phyloP scores from a whole-genome alignment of 2,888 invertebrate genomes.

The Stratiomys singularior region DNA sequence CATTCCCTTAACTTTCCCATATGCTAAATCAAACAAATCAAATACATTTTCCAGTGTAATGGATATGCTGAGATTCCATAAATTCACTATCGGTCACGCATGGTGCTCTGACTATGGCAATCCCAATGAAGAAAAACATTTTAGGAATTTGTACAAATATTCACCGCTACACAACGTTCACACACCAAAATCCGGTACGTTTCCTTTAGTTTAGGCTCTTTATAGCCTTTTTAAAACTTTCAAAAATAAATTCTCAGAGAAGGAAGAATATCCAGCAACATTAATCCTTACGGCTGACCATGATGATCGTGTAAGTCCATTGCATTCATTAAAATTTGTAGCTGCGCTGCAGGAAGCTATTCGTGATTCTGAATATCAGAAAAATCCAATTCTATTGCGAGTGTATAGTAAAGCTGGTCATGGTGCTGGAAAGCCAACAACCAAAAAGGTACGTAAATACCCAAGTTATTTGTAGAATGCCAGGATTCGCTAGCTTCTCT shows the following conservation, averaged over 20 bases:
- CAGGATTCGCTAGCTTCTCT: too few relatives aligned
- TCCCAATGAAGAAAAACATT: constrained; percentile 87
- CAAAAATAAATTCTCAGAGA: constrained; percentile 55
- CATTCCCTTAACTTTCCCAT: too few relatives aligned
- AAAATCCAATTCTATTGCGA: constrained; percentile 86
- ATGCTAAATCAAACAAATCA: too few relatives aligned
- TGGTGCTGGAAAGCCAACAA: constrained; percentile 95
- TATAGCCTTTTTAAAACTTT: too few relatives aligned
- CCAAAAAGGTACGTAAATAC: constrained; percentile 77
- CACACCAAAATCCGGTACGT: constrained; percentile 69
- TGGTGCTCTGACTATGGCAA: constrained; percentile 97
- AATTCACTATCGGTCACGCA: constrained; percentile 96
- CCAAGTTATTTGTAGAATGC: neutral
- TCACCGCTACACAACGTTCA: constrained; percentile 94
- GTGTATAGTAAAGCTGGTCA: constrained; percentile 97
- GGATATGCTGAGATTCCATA: constrained; percentile 97
- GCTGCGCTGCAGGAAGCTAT: constrained; percentile 87
- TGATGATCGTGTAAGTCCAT: constrained; percentile 97
- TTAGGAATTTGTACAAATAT: constrained; percentile 84
- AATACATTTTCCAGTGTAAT: constrained; percentile 89
- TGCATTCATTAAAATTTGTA: constrained; percentile 95
- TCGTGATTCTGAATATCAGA: constrained; percentile 73
- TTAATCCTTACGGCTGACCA: constrained; percentile 96
- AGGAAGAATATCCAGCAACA: constrained; percentile 86
- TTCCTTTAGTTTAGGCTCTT: neutral